Evolutionary conservation across 2,888 invertebrate species (phyloP), one percentile per base, ranked within the genome.

Genomic region (Sinotaia quadrata): DNA sequence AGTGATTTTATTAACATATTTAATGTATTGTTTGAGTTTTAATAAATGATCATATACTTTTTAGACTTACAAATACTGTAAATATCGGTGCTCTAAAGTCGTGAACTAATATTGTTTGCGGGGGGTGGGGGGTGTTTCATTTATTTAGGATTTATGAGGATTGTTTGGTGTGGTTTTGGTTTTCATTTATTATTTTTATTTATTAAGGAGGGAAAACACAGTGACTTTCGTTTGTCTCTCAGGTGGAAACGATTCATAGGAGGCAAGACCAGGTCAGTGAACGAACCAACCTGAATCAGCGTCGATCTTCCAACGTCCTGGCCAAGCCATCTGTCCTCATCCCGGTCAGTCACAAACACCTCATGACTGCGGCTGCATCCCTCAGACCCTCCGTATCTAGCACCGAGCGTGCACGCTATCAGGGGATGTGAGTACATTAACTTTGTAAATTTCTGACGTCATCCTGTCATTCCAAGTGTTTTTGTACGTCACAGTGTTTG

Each of bases 371-470:
- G 0, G 88, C 94, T 59, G 87, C 87, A 63, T 92, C 92, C 71
- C 94, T 94, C 36, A 92, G 92, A 69, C 95, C 96, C 0, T 95
- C 95, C 1, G 90, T 96, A 4, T 92, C 93, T 5, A 85, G 84
- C 21, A 88, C 91, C 34, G 95, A 96, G 84, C 91, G 92, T 74
- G 77, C 88, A 21, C 94, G 93, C 88, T 96, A 94, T 85, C 91
- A 93, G 77, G 90, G 89, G 84, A 93, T 94, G 95, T 95, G 88
- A 92, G 93, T 52, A 12, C 18, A 2, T 8, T 2, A 8, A 31
- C 4, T 54, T 8, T 10, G 10, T 4, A 15, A n/a, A 21, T 8
- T 8, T 2, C 21, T 57, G 34, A 57, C 36, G 18, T 18, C 2
- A 24, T 8, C 7, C 29, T 12, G 21, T 15, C 12, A 2, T 27